Percentiles rank a stretch among this genome's conserved stretches.
phyloP scores from a whole-genome alignment of 2,113 vertebrate genomes.

The Otocyon megalotis region DNA sequence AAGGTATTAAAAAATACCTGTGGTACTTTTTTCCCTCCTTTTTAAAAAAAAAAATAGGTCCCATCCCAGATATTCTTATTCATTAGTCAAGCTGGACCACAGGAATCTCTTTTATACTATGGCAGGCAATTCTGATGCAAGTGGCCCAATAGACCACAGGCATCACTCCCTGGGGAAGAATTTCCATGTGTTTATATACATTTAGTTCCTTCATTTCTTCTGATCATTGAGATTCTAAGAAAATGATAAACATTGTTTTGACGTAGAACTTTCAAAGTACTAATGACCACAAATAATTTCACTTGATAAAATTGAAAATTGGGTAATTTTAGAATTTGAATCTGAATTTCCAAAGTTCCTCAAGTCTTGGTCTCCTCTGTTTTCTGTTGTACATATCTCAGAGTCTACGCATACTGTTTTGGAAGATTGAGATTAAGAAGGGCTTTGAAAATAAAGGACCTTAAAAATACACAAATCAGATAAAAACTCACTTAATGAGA shows the following conservation, averaged over 20 bases:
- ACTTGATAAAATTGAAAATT: neutral
- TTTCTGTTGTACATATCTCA: neutral
- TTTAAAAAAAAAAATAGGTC: neutral
- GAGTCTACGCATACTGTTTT: neutral
- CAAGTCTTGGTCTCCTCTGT: neutral
- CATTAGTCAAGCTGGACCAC: neutral
- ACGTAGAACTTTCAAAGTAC: neutral
- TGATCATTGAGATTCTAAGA: neutral
- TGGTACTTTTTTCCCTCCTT: neutral
- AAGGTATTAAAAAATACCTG: neutral
- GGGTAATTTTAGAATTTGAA: neutral
- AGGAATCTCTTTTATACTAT: neutral
- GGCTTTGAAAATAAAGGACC: neutral
- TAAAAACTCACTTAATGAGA: neutral
- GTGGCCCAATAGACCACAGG: neutral
- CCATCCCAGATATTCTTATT: neutral
- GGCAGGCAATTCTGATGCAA: neutral
- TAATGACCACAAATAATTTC: neutral
- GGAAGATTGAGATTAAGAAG: neutral
- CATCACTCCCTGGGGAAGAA: neutral
- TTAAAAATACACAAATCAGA: neutral
- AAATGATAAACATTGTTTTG: neutral
- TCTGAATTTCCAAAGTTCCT: neutral
- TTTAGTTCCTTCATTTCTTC: neutral
- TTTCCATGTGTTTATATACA: neutral